Evolutionary conservation across 1,140 invertebrate genomes (phyloP).

Genomic region (Paralvinella palmiformis): DNA sequence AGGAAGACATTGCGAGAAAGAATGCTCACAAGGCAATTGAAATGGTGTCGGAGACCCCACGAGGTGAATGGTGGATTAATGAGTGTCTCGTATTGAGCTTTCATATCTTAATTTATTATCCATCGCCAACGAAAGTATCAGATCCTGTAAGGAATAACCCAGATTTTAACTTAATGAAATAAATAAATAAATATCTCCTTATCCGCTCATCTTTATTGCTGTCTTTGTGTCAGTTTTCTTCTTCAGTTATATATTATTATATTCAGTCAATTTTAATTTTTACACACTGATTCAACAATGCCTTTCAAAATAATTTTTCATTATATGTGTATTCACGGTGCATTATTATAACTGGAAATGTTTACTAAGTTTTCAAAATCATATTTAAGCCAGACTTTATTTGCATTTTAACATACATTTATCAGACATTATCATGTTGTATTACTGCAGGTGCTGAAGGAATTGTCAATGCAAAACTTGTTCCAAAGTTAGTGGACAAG

Average conservation of each 20-base stretch:
- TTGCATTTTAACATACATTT: neutral
- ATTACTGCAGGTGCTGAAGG: constrained; percentile 37
- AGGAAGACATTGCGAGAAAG: constrained; percentile 43
- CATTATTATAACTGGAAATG: neutral
- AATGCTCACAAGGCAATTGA: constrained; percentile 48
- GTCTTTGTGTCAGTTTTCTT: too few species aligned
- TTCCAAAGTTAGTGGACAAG: constrained; percentile 43
- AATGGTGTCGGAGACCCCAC: constrained; percentile 46
- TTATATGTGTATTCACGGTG: neutral
- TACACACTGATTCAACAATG: too few species aligned
- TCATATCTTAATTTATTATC: neutral
- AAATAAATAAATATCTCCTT: too few species aligned
- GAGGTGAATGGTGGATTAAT: constrained; percentile 29
- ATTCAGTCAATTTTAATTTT: too few species aligned
- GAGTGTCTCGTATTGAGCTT: neutral
- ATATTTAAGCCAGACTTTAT: neutral
- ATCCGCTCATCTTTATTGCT: too few species aligned
- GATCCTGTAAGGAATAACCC: too few species aligned
- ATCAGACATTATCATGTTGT: constrained; percentile 2
- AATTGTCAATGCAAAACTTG: constrained; percentile 41
- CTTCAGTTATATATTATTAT: too few species aligned
- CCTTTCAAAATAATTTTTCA: neutral
- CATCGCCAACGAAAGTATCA: too few species aligned
- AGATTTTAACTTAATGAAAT: neutral
- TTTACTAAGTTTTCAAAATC: neutral